These are phyloP conservation scores for Drosophila pandora DNA, from an alignment of 1,140 invertebrate species.

Conservation along the genomic window DNA sequence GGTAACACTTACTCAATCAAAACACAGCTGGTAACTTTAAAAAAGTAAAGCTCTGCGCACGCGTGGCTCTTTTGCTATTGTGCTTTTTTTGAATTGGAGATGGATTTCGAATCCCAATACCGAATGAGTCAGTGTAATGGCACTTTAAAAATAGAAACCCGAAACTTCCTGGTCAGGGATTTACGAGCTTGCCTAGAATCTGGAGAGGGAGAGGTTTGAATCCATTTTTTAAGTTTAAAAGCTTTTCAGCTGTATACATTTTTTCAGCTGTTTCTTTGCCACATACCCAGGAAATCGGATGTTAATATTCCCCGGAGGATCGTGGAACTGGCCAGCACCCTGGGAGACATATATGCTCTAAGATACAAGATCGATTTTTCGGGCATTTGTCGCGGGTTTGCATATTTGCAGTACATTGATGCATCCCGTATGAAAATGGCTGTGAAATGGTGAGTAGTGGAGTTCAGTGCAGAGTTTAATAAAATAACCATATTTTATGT, in stretches of 20 bases:
- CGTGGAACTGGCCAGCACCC: slow-evolving; percentile 17
- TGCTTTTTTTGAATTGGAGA: neutral
- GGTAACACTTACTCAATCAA: neutral
- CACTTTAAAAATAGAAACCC: slow-evolving; percentile 40
- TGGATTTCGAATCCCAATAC: slow-evolving; percentile 34
- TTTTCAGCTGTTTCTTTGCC: slow-evolving; percentile 39
- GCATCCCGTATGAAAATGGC: slow-evolving; percentile 8
- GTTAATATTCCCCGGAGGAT: slow-evolving; percentile 14
- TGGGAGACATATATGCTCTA: slow-evolving; percentile 54
- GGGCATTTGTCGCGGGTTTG: slow-evolving; percentile 44
- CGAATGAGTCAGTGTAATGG: slow-evolving; percentile 40
- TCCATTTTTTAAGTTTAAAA: neutral
- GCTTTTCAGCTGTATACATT: neutral
- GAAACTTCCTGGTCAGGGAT: neutral
- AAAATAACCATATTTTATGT: too few relatives aligned
- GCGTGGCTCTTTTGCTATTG: slow-evolving; percentile 10
- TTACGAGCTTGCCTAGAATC: neutral
- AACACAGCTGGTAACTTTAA: neutral
- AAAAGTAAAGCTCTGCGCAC: slow-evolving; percentile 4
- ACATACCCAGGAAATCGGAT: slow-evolving; percentile 4
- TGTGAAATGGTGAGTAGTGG: slow-evolving; percentile 13
- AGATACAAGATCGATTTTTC: slow-evolving; percentile 60
- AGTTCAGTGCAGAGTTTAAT: neutral
- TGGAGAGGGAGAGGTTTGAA: slow-evolving; percentile 52
- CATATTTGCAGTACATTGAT: slow-evolving; percentile 62